Conservation (phyloP, 2,113 vertebrate species). For the Phalacrocorax brasilianus region DNA sequence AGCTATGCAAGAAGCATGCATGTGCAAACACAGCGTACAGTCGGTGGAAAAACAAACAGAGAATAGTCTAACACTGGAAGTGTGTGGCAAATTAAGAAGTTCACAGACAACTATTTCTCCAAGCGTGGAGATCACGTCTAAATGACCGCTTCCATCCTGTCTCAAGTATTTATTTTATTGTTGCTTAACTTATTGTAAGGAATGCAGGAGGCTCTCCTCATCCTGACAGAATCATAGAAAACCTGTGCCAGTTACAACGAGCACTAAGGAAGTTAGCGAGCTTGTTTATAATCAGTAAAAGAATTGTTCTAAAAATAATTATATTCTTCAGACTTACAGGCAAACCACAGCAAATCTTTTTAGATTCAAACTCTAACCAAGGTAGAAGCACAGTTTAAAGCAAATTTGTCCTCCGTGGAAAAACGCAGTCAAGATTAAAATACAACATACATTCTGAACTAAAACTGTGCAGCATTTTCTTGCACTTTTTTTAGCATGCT, state of each 20-base stretch:
- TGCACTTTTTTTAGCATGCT: neutral
- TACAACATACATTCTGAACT: neutral
- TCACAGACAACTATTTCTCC: neutral
- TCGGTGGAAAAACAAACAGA: slow-evolving; percentile 15
- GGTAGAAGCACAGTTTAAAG: neutral
- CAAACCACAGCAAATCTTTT: slow-evolving; percentile 5
- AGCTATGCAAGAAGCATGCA: slow-evolving; percentile 17
- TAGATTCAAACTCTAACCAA: neutral
- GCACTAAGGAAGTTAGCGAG: slow-evolving; percentile 25
- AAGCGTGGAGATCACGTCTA: neutral
- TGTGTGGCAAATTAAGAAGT: neutral
- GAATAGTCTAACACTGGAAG: neutral
- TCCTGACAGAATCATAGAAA: slow-evolving; percentile 4
- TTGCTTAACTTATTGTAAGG: slow-evolving; percentile 24
- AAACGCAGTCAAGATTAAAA: slow-evolving; percentile 33
- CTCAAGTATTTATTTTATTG: neutral
- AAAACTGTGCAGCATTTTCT: neutral
- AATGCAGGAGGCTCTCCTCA: slow-evolving; percentile 10
- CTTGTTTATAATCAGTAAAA: slow-evolving; percentile 35
- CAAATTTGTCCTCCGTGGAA: neutral
- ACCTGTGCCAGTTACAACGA: neutral
- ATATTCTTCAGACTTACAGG: neutral
- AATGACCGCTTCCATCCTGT: neutral
- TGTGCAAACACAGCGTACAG: neutral
- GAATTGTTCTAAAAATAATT: slow-evolving; percentile 7